Evolutionary conservation across 2,888 invertebrate species (phyloP).

Genomic region (Sarcophaga subvicina): DNA sequence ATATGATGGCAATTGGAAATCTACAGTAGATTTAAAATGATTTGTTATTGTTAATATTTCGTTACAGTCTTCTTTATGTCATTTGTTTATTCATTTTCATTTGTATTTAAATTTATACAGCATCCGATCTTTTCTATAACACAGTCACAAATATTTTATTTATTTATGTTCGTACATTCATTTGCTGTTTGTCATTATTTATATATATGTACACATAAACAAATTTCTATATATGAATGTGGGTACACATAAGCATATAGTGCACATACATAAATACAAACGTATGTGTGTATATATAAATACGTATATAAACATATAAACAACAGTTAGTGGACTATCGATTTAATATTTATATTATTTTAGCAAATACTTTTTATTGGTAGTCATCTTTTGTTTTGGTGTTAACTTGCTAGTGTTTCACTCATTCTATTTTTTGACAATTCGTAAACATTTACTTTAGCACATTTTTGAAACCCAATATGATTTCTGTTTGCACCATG

Average conservation of each 20-base stretch:
- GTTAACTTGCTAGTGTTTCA: not conserved
- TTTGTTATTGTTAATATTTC: not conserved
- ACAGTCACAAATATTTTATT: slow-evolving; percentile 18
- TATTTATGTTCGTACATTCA: too few relatives aligned
- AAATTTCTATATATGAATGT: too few relatives aligned
- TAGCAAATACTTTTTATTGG: not conserved
- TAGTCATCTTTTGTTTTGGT: not conserved
- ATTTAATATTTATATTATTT: not conserved
- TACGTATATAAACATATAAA: not conserved
- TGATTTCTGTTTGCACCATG: too few relatives aligned
- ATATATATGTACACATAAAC: too few relatives aligned
- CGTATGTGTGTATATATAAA: too few relatives aligned
- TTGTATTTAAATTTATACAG: slow-evolving; percentile 37
- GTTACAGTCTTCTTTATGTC: not conserved
- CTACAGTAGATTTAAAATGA: not conserved
- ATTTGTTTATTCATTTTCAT: slow-evolving; percentile 11
- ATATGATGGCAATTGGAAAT: not conserved
- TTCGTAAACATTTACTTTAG: too few relatives aligned
- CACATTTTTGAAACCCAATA: too few relatives aligned
- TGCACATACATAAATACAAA: not conserved
- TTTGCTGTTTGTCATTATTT: too few relatives aligned
- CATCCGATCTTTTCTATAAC: slow-evolving; percentile 39
- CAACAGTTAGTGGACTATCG: not conserved
- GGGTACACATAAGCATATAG: not conserved
- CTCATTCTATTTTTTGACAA: too few relatives aligned